These are phyloP conservation scores for Tenthredo mesomela DNA, from an alignment of 2,888 invertebrate genomes.

Conservation along the genomic window DNA sequence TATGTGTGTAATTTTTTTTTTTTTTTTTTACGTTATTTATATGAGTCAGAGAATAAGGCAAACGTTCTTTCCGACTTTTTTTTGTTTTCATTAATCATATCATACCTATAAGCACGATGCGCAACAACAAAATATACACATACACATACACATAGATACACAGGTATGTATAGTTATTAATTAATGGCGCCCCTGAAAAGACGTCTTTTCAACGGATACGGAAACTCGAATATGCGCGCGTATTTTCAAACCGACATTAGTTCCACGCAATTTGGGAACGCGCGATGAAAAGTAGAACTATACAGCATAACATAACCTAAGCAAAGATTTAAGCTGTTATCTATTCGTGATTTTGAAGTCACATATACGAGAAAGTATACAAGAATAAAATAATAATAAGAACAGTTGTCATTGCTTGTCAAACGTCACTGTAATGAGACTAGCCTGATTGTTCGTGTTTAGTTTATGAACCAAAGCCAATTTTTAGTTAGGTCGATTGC, in stretches of 20 bases:
- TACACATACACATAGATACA: neutral
- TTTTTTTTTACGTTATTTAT: neutral
- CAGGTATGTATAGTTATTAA: neutral
- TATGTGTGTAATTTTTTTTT: too few species aligned
- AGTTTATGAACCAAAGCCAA: slow-evolving; percentile 21
- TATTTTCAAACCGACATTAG: neutral
- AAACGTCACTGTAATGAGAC: neutral
- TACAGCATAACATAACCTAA: slow-evolving; percentile 1
- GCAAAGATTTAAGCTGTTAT: neutral
- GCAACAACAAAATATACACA: neutral
- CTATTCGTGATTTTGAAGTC: neutral
- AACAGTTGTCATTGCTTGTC: neutral
- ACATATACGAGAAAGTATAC: neutral
- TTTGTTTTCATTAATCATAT: neutral
- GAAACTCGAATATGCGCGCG: neutral
- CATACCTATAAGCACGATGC: neutral
- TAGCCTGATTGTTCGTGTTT: slow-evolving; percentile 5
- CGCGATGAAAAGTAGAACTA: neutral
- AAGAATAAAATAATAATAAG: neutral
- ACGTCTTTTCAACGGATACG: neutral
- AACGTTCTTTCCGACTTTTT: neutral
- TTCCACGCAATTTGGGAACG: neutral
- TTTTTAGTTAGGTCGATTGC: slow-evolving; percentile 29
- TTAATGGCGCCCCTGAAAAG: neutral
- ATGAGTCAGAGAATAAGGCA: slow-evolving; percentile 3